Evolutionary conservation across 2,113 vertebrate genomes (phyloP).

Genomic region (Amphiprion percula): DNA sequence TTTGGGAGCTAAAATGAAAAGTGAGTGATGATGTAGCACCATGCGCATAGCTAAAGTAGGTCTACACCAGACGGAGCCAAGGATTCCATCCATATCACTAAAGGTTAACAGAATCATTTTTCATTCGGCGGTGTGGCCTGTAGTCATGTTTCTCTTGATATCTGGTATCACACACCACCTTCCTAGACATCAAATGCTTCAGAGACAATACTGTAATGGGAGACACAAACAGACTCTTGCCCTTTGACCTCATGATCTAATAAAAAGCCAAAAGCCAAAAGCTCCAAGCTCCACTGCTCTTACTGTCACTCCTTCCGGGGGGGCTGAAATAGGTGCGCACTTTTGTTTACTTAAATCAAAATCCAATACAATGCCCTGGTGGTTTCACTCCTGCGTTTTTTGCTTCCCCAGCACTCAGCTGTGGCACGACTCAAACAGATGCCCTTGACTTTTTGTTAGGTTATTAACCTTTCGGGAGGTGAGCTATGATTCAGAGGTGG

Average conservation of each 20-base stretch:
- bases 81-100: conserved; percentile 38
- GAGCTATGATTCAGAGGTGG: conserved; percentile 69
- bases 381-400: conserved; percentile 37
- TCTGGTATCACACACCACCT: conserved; percentile 33
- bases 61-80: conserved; percentile 5
- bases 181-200: conserved; percentile 33
- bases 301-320: conserved; percentile 1
- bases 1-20: conserved; percentile 36
- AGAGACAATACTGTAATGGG: conserved; percentile 56
- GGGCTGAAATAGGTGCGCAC: conserved; percentile 47
- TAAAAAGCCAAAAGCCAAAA: conserved; percentile 37
- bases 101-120: conserved; percentile 55
- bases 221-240: conserved; percentile 59
- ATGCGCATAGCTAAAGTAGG: neutral
- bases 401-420: conserved; percentile 64
- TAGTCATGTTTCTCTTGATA: conserved; percentile 46
- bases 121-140: conserved; percentile 41
- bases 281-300: conserved; percentile 15
- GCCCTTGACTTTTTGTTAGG: conserved; percentile 82
- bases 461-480: conserved; percentile 83
- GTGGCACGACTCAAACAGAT: conserved; percentile 68
- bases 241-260: conserved; percentile 57
- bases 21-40: conserved; percentile 26
- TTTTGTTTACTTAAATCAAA: conserved; percentile 82
- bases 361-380: conserved; percentile 71